Evolutionary conservation across 2,797 vertebrate species (phyloP).

Genomic region (Trematomus bernacchii): DNA sequence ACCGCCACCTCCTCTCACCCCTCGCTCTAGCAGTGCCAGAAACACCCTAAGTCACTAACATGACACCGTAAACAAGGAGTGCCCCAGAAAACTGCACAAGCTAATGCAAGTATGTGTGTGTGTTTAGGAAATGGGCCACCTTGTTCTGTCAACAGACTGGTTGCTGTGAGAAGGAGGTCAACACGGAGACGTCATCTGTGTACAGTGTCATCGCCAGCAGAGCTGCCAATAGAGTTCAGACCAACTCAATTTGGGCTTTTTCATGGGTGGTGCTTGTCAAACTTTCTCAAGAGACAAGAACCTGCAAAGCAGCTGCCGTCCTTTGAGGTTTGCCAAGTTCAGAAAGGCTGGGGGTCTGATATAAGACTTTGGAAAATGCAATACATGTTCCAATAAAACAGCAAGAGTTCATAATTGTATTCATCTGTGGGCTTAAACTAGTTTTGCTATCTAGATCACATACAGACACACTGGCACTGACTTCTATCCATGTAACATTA

Average conservation of each 20-base stretch:
- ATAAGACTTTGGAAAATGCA: conserved; percentile 32
- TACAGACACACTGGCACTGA: conserved; percentile 26
- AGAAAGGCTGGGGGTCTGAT: conserved; percentile 30
- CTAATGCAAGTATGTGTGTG: conserved; percentile 51
- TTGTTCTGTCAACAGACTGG: conserved; percentile 75
- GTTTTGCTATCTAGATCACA: conserved; percentile 47
- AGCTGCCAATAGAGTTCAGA: conserved; percentile 64
- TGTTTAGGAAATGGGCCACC: conserved; percentile 72
- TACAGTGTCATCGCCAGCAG: conserved; percentile 66
- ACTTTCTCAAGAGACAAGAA: conserved; percentile 60
- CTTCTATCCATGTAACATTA: conserved; percentile 29
- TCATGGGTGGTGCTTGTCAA: conserved; percentile 68
- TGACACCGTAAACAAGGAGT: conserved; percentile 78
- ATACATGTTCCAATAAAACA: conserved; percentile 49
- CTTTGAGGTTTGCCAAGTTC: conserved; percentile 43
- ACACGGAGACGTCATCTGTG: conserved; percentile 65
- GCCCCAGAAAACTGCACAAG: conserved; percentile 68
- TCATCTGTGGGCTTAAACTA: conserved; percentile 48
- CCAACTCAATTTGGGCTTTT: conserved; percentile 62
- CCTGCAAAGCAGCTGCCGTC: conserved; percentile 66
- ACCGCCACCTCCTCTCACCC: conserved; percentile 62
- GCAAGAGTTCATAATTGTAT: conserved; percentile 40
- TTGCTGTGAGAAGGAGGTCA: conserved; percentile 67
- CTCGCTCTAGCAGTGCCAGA: conserved; percentile 66
- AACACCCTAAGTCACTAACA: conserved; percentile 75